These are phyloP conservation scores for Microcebus tavaratra DNA, from an alignment of 2,113 vertebrate species.

Conservation along the genomic window DNA sequence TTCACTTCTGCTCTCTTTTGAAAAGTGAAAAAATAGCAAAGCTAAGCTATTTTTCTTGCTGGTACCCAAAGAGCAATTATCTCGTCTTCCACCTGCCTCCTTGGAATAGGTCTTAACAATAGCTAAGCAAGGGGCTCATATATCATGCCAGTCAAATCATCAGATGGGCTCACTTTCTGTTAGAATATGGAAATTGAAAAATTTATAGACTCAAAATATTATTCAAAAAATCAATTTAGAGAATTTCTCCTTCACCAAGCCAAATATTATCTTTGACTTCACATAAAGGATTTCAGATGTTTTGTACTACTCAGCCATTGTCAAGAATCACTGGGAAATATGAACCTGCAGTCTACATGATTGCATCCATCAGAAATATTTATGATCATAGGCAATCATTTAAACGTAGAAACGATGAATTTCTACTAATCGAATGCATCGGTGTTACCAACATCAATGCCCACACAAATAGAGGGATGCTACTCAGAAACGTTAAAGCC, in stretches of 20 bases:
- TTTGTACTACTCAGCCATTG: background rate
- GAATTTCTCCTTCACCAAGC: constrained; percentile 14
- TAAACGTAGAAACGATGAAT: constrained; percentile 36
- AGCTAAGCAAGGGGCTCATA: constrained; percentile 24
- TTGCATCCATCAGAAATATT: constrained; percentile 31
- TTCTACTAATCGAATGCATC: background rate
- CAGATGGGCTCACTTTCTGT: background rate
- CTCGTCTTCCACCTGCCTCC: constrained; percentile 58
- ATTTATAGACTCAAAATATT: constrained; percentile 59
- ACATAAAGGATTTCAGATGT: constrained; percentile 28
- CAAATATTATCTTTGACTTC: constrained; percentile 66
- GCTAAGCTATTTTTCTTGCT: constrained; percentile 66
- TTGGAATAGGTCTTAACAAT: constrained; percentile 45
- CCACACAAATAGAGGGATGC: background rate
- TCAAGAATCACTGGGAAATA: background rate
- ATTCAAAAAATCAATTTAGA: constrained; percentile 60
- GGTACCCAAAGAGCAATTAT: constrained; percentile 60
- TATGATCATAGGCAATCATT: constrained; percentile 24
- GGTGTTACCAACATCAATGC: background rate
- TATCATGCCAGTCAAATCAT: constrained; percentile 40
- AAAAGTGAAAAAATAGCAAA: constrained; percentile 69
- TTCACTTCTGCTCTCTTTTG: constrained; percentile 58
- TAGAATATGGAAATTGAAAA: constrained; percentile 54
- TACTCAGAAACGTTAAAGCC: background rate
- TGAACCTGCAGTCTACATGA: background rate